Evolutionary conservation across 2,888 invertebrate genomes (phyloP).

Genomic region (Aethes cnicana): DNA sequence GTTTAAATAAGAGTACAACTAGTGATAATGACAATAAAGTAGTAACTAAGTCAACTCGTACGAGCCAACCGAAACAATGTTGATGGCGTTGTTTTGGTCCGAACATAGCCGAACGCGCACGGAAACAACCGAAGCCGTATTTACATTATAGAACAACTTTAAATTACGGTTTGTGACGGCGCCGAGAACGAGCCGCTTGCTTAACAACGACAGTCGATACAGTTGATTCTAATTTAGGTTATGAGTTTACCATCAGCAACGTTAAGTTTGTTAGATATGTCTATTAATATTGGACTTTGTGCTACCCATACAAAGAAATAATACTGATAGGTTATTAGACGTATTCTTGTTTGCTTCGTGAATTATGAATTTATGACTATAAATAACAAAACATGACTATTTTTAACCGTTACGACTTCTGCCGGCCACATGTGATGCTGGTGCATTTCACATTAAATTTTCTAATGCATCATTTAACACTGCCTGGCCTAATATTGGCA

Average conservation of each 20-base stretch:
- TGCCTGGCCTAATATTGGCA: no score
- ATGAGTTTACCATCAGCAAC: slow-evolving; percentile 12
- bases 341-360: no score
- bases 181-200: neutral
- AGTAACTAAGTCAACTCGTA: slow-evolving; percentile 26
- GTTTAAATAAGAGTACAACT: slow-evolving; percentile 51
- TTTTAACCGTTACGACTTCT: no score
- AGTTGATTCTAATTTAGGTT: neutral
- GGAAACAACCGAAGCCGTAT: slow-evolving; percentile 62
- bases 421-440: no score
- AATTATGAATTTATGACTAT: no score
- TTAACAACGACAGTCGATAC: neutral
- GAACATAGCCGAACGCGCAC: slow-evolving; percentile 57
- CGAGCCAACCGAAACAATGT: slow-evolving; percentile 22
- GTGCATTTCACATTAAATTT: no score
- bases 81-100: slow-evolving; percentile 65
- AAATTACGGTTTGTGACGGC: slow-evolving; percentile 7
- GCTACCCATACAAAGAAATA: slow-evolving; percentile 40
- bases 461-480: no score
- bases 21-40: slow-evolving; percentile 55
- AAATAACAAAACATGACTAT: no score
- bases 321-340: no score
- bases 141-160: slow-evolving; percentile 38
- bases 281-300: slow-evolving; percentile 54
- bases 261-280: slow-evolving; percentile 8